Base-by-base conservation (phyloP, 2,113 vertebrate genomes). In the Regulus satrapa region DNA sequence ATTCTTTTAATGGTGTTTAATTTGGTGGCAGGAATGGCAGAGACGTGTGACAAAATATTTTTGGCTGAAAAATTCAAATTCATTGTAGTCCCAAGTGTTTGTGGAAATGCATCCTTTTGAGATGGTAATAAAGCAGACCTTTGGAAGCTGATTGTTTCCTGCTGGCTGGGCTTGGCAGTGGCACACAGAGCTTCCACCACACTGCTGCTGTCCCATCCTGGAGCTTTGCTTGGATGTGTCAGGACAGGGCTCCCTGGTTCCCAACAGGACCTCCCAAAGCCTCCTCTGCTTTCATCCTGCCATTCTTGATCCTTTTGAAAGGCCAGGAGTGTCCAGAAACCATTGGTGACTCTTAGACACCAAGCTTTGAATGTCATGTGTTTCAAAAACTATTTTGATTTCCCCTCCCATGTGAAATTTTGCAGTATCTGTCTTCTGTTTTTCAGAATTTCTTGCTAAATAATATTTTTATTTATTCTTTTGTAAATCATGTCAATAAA, bases 21-120 rank as follows among this genome's bases (percentile, higher is more conserved):
- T 96, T 94, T 67, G 66, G 59, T 91, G 90, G 77, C 64, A 49
- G 76, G 46, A 80, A 69, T 28, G 34, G 63, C 25, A 23, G 59
- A 49, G 63, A 46, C 72, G 89, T 69, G 63, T 62, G 86, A 83
- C 80, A 77, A 71, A 91, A 68, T 8, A 6, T 26, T 91, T 92
- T 89, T 69, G 84, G 76, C 84, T 49, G 89, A 69, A 84, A 73
- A 74, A 12, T 18, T 40, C 18, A 20, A 54, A 66, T 76, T 85
- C 36, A 54, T 62, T 86, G 74, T 48, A 23, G 46, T 45, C 23
- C 38, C 3, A 14, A 64, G 63, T 21, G 49, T 66, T 64, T 72
- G 45, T 90, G 86, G 63, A 19, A 45, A 61, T 69, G 54, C 1
- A 8, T 66, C 68, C 67, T 49, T 46, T 68, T 41, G 80, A 62